Base-by-base conservation (phyloP, 2,113 vertebrate species). In the Elgaria multicarinata region DNA sequence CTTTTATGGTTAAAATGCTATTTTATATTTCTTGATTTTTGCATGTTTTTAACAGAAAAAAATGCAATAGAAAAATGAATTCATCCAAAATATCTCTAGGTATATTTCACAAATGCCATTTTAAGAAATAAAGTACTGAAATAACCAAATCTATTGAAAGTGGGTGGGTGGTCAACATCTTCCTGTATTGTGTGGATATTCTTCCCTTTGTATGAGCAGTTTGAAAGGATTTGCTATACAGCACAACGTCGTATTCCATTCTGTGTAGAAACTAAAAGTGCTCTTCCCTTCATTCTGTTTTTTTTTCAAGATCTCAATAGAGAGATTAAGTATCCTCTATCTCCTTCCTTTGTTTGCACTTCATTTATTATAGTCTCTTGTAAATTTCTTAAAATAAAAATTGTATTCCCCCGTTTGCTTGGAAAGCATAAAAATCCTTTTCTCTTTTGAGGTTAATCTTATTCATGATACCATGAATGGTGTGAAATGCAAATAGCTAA, bases 181-280 rank as follows among this genome's bases (percentile, higher is more conserved):
- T 91, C 33, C 4, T 86, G 31, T 94, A 94, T 31, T 28, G 90
- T 55, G 79, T 92, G 90, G n/a, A 80, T 36, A 90, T 93, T 67
- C 64, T n/a, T 76, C 78, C 71, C 79, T 83, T 55, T 36, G 44
- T 58, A 69, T 77, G 88, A 90, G 64, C 83, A 14, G 78, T 76
- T n/a, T 85, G 31, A 58, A 42, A 87, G 12, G 76, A 92, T 82
- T 81, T 86, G 53, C 50, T 93, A 26, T 90, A 86, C 88, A n/a
- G 92, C 93, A 86, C 85, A 64, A 90, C 90, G 90, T 95, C 94
- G 92, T 95, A 96, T 94, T 96, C 95, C 95, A 93, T 95, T 96
- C 95, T 96, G 93, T 94, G 93, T 84, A 94, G 95, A 94, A 95
- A 95, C 88, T 93, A 93, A 96, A 97, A 94, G 95, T 97, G 95